Evolutionary conservation across 2,888 invertebrate species (phyloP).

Genomic region (Monochamus alternatus): DNA sequence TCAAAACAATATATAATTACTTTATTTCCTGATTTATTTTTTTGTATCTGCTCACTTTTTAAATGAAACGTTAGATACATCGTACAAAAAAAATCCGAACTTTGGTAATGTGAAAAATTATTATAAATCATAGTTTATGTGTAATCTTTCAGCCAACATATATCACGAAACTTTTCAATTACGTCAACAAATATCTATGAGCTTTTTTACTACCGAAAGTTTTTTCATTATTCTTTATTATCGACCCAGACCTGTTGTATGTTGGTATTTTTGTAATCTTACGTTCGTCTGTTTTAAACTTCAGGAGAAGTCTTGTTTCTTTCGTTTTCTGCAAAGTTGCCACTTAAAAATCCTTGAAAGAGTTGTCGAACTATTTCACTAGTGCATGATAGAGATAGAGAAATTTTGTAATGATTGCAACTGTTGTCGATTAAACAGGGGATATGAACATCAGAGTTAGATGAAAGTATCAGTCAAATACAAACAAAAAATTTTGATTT

Average conservation of each 20-base stretch:
- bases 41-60: too few relatives aligned
- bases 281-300: neutral
- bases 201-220: conserved; percentile 12
- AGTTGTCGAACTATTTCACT: neutral
- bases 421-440: too few relatives aligned
- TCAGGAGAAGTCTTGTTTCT: conserved; percentile 1
- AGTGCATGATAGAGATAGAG: neutral
- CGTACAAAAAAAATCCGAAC: neutral
- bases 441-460: too few relatives aligned
- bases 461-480: too few relatives aligned
- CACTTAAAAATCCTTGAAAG: neutral
- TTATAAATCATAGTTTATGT: conserved; percentile 7
- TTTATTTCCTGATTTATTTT: too few relatives aligned
- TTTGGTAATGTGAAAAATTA: neutral
- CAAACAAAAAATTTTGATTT: too few relatives aligned
- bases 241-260: conserved; percentile 15
- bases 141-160: conserved; percentile 1
- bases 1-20: too few relatives aligned
- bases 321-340: neutral
- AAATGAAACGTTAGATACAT: neutral
- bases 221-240: conserved; percentile 21
- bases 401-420: too few relatives aligned
- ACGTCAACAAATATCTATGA: conserved; percentile 11
- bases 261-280: conserved; percentile 10
- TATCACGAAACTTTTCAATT: conserved; percentile 10